Conservation (phyloP, 2,113 vertebrate species). For the Rhynchomys soricoides region DNA sequence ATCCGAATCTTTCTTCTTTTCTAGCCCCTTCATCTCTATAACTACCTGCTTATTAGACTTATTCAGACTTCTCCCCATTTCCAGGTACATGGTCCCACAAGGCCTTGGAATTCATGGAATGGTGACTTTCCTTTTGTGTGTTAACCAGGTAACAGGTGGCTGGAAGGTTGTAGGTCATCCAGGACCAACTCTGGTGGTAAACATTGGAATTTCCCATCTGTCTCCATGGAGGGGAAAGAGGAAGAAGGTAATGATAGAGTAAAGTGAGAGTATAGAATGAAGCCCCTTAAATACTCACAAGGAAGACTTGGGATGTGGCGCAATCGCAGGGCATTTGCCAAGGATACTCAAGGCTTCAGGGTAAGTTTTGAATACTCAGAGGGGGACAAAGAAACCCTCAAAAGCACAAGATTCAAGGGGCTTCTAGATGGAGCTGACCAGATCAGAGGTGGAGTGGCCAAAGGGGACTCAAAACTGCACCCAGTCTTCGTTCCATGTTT, state of each 20-base stretch:
- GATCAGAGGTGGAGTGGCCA: rapidly evolving
- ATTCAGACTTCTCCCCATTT: no score
- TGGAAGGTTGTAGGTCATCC: not conserved
- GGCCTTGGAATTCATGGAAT: not conserved
- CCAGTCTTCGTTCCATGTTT: rapidly evolving
- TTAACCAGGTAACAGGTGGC: not conserved
- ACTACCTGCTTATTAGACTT: not conserved
- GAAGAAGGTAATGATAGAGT: not conserved
- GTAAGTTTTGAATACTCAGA: not conserved
- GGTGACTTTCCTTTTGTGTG: not conserved
- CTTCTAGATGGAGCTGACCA: not conserved
- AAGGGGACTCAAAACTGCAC: rapidly evolving
- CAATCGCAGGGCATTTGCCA: rapidly evolving
- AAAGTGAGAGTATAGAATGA: no score
- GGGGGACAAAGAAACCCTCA: not conserved
- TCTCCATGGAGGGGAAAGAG: not conserved
- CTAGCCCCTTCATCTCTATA: no score
- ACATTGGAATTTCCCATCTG: not conserved
- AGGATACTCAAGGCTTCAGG: not conserved
- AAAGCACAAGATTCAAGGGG: not conserved
- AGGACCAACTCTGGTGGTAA: not conserved
- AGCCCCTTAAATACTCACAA: not conserved
- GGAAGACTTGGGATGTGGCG: not conserved
- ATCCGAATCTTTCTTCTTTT: not conserved
- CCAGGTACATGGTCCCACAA: not conserved